Conservation (phyloP, 1,140 invertebrate species). For the Sesamia nonagrioides region DNA sequence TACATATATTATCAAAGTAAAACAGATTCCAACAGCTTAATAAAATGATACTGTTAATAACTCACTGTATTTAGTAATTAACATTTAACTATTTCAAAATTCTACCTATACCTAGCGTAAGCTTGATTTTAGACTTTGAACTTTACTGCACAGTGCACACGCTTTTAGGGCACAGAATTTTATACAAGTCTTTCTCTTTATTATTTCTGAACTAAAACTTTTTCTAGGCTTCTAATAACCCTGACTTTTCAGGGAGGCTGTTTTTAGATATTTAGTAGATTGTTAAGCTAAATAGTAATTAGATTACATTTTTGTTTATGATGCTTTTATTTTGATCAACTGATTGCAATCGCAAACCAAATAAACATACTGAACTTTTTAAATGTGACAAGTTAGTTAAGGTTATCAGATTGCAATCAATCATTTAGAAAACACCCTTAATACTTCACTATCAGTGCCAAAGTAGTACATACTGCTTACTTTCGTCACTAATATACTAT, state of each 20-base stretch:
- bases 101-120: conserved; percentile 11
- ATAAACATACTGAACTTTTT: background rate
- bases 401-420: background rate
- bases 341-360: background rate
- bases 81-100: background rate
- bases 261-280: conserved; percentile 29
- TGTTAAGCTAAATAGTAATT: conserved; percentile 11
- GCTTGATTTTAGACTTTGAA: conserved; percentile 35
- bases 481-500: background rate
- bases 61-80: background rate
- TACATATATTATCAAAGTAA: too few species aligned
- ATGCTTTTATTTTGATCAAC: background rate
- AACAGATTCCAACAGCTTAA: too few species aligned
- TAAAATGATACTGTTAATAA: background rate
- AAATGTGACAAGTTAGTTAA: background rate
- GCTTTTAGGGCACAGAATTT: conserved; percentile 41
- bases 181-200: conserved; percentile 34
- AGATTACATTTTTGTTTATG: background rate
- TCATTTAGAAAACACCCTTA: background rate
- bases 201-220: conserved; percentile 15
- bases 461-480: conserved; percentile 28
- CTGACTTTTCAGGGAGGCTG: conserved; percentile 17
- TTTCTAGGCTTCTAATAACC: background rate
- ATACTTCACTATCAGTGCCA: conserved; percentile 41
- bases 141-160: conserved; percentile 48